phyloP scores from a whole-genome alignment of 2,797 vertebrate species.

The Heterohyrax brucei region DNA sequence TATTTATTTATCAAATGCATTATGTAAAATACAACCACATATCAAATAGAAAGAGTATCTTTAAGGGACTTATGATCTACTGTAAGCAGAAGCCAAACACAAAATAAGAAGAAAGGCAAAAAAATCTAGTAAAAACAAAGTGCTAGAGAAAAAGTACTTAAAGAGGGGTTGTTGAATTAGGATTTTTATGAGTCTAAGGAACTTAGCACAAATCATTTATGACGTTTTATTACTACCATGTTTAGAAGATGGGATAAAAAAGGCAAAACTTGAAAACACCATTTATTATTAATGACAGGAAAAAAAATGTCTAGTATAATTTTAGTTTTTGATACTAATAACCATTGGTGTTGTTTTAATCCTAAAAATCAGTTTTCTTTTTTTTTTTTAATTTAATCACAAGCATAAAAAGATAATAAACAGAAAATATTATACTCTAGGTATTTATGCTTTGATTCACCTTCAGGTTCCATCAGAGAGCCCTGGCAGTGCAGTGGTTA shows the following conservation, averaged over 20 bases:
- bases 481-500: no score
- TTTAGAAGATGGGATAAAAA: neutral
- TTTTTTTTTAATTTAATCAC: neutral
- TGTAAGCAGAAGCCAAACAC: constrained; percentile 48
- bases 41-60: constrained; percentile 51
- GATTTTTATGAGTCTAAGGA: neutral
- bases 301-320: constrained; percentile 38
- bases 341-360: neutral
- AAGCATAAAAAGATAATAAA: neutral
- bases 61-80: constrained; percentile 44
- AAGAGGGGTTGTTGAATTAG: neutral
- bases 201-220: neutral
- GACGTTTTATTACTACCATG: neutral
- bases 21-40: constrained; percentile 28
- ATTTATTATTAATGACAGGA: constrained; percentile 41
- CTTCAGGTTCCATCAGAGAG: neutral
- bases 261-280: neutral
- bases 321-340: neutral
- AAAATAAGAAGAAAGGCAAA: constrained; percentile 51
- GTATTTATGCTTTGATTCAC: neutral
- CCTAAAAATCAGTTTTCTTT: neutral
- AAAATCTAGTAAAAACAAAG: neutral
- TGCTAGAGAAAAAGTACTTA: neutral
- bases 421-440: neutral
- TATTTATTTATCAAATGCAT: constrained; percentile 63